Percentiles rank a stretch among this genome's conserved stretches.
These are phyloP conservation scores for Crax fasciolata DNA, from an alignment of 2,797 vertebrate genomes.

Conservation along the genomic window DNA sequence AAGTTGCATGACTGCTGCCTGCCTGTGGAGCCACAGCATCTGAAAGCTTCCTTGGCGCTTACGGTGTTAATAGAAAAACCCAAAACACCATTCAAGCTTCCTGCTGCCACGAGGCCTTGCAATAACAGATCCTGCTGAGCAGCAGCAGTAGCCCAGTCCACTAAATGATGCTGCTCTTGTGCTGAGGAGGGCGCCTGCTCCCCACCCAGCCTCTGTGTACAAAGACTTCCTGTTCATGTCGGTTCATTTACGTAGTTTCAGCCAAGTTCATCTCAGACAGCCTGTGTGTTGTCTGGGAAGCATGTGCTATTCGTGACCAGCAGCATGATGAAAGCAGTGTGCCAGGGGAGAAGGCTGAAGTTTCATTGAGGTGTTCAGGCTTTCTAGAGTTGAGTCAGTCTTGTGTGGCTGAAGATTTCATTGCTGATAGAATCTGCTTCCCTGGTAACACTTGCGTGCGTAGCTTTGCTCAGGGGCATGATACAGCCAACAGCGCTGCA, in stretches of 20 bases:
- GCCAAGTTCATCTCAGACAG: neutral
- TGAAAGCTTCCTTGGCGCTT: neutral
- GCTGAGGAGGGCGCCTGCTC: neutral
- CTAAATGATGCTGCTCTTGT: fast-evolving
- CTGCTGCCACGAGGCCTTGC: neutral
- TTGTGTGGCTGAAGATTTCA: fast-evolving
- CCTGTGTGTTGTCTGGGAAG: fast-evolving
- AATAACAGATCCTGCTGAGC: neutral
- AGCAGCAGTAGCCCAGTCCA: neutral
- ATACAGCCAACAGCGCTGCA: neutral
- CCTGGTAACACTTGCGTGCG: fast-evolving
- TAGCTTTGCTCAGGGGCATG: neutral
- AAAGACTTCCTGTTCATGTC: neutral
- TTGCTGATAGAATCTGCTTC: neutral
- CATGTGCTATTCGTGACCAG: fast-evolving
- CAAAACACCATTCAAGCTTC: neutral
- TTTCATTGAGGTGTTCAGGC: neutral
- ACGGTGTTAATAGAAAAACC: neutral
- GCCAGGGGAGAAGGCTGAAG: neutral
- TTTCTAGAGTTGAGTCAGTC: neutral
- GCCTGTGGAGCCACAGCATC: neutral
- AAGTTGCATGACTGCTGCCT: neutral
- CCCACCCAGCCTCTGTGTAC: neutral
- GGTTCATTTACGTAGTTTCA: fast-evolving
- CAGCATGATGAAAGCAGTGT: fast-evolving